Evolutionary conservation across 2,797 vertebrate genomes (phyloP).

Genomic region (Ctenochaetus hawaiiensis): DNA sequence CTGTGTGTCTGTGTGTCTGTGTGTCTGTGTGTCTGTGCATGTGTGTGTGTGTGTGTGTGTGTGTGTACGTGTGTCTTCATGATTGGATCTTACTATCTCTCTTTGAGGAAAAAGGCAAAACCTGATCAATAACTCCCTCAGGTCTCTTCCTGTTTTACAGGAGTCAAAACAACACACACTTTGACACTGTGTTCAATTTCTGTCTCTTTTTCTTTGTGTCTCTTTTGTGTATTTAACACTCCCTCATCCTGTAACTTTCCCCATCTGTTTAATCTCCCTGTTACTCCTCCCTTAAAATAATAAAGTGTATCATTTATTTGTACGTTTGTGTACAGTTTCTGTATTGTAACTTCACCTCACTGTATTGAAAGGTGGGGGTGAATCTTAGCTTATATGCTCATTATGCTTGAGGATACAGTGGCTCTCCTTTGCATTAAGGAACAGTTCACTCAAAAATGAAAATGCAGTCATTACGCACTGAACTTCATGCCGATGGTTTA

Average conservation of each 20-base stretch:
- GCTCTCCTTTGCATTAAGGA: slow-evolving; percentile 22
- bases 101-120: slow-evolving; percentile 41
- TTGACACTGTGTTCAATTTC: background rate
- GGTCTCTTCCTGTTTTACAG: slow-evolving; percentile 36
- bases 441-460: too few species aligned
- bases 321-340: slow-evolving; percentile 7
- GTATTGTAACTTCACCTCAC: background rate
- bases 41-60: slow-evolving; percentile 4
- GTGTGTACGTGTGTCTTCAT: background rate
- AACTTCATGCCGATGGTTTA: too few species aligned
- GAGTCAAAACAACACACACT: slow-evolving; percentile 42
- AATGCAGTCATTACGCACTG: too few species aligned
- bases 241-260: background rate
- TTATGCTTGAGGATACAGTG: slow-evolving; percentile 11
- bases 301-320: background rate
- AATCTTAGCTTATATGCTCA: slow-evolving; percentile 23
- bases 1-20: slow-evolving; percentile 1
- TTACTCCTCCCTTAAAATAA: background rate
- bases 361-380: slow-evolving; percentile 14
- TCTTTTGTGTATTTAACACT: background rate
- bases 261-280: background rate
- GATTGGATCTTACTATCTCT: slow-evolving; percentile 4
- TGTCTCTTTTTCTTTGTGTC: background rate
- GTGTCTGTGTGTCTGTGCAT: background rate
- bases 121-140: slow-evolving; percentile 47